Evolutionary conservation across 2,797 vertebrate genomes (phyloP).

Genomic region (Enteromius unitaeniatus): DNA sequence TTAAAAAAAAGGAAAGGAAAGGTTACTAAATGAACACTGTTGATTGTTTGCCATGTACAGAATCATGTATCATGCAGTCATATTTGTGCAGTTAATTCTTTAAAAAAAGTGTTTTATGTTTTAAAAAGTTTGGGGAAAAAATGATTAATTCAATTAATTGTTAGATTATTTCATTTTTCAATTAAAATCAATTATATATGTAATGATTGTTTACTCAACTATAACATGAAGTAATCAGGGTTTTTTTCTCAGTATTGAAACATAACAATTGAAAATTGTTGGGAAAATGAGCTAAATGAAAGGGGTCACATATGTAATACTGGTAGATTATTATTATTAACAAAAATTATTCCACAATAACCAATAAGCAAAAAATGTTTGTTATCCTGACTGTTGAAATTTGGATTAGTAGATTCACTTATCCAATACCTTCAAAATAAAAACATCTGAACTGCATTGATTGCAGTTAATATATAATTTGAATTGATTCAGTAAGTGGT

Average conservation of each 20-base stretch:
- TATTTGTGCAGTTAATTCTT: neutral
- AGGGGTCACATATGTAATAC: neutral
- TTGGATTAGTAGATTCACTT: neutral
- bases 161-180: too few relatives aligned
- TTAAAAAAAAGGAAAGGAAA: too few relatives aligned
- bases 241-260: neutral
- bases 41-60: neutral
- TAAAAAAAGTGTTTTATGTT: neutral
- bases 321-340: neutral
- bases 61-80: neutral
- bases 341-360: neutral
- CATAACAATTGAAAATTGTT: neutral
- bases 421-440: neutral
- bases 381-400: neutral
- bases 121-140: too few relatives aligned
- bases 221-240: neutral
- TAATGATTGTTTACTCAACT: neutral
- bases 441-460: neutral
- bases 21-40: neutral
- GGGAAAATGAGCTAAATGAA: neutral
- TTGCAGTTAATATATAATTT: neutral
- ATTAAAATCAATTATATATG: neutral
- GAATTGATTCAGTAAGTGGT: neutral
- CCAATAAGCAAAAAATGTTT: neutral
- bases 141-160: too few relatives aligned